These are phyloP conservation scores for Sclerurus mexicanus DNA, from an alignment of 2,113 vertebrate species.

Conservation along the genomic window DNA sequence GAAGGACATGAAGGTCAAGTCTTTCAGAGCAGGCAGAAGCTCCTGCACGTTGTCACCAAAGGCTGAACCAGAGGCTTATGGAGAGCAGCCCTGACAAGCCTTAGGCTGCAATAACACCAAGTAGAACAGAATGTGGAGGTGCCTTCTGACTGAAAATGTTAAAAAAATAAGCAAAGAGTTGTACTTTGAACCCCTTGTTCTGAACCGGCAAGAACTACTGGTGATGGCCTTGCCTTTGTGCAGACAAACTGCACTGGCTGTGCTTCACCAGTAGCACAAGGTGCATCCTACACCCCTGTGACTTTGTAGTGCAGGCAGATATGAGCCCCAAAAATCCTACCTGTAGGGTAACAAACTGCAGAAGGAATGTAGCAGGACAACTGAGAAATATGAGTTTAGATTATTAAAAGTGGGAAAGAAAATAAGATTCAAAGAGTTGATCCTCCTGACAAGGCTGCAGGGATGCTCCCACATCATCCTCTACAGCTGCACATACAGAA, in stretches of 20 bases:
- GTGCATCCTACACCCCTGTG: fast-evolving
- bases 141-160: not conserved
- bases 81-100: not conserved
- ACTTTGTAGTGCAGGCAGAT: not conserved
- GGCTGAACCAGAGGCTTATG: not conserved
- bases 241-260: not conserved
- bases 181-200: not conserved
- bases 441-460: not conserved
- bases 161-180: not conserved
- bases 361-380: not conserved
- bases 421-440: not conserved
- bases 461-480: not conserved
- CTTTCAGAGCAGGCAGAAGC: not conserved
- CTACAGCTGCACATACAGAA: not conserved
- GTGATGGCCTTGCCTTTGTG: not conserved
- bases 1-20: not conserved
- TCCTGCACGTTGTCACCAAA: not conserved
- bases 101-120: not conserved
- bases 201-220: not conserved
- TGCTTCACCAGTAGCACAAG: not conserved
- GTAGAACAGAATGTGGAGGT: not conserved
- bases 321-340: not conserved
- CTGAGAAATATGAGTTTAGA: not conserved
- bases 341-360: not conserved
- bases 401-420: not conserved